phyloP scores from a whole-genome alignment of 1,140 invertebrate genomes.

The Cydia amplana region DNA sequence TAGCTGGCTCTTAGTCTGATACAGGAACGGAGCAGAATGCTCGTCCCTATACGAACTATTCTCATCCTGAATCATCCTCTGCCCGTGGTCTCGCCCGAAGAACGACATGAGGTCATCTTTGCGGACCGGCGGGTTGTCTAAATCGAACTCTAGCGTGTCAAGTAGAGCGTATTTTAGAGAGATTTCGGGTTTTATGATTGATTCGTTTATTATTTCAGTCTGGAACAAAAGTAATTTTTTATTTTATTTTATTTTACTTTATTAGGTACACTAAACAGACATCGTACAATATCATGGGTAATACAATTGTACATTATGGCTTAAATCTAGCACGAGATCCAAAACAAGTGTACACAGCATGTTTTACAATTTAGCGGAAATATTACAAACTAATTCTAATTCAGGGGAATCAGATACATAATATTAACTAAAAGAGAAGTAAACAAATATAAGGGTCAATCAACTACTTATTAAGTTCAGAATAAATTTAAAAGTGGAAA shows the following conservation, averaged over 20 bases:
- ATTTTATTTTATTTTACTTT: no score
- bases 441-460: neutral
- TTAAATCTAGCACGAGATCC: no score
- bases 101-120: constrained; percentile 75
- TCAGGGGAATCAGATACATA: neutral
- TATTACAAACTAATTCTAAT: no score
- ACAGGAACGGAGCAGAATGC: constrained; percentile 89
- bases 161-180: constrained; percentile 83
- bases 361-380: no score
- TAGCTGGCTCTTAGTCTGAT: constrained; percentile 88
- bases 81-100: constrained; percentile 75
- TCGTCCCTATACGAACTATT: constrained; percentile 84
- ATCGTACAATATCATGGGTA: no score
- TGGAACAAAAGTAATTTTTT: constrained; percentile 50
- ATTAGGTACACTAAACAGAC: no score
- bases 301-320: no score
- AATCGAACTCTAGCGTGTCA: constrained; percentile 69
- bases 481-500: no score
- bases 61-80: constrained; percentile 78
- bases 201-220: constrained; percentile 85
- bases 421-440: neutral
- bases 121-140: constrained; percentile 65
- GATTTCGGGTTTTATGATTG: constrained; percentile 87
- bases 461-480: no score
- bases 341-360: no score